phyloP scores from a whole-genome alignment of 2,113 vertebrate genomes.

The Struthio camelus region DNA sequence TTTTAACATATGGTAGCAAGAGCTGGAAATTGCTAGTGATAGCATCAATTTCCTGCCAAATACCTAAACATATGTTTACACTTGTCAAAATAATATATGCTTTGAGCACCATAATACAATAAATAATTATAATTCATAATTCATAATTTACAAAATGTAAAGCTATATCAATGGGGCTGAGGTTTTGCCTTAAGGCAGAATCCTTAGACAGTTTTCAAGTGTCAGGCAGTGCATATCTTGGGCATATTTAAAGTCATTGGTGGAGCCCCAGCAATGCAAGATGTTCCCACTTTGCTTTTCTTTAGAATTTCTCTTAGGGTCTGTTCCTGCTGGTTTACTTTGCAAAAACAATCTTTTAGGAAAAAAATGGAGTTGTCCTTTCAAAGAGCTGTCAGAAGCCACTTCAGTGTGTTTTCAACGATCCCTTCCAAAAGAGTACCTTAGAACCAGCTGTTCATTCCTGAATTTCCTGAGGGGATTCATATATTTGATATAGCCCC shows the following conservation, averaged over 20 bases:
- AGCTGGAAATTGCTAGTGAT: not conserved
- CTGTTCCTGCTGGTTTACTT: not conserved
- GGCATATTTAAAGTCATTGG: not conserved
- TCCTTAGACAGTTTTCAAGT: not conserved
- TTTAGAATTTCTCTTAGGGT: not conserved
- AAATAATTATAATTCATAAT: not conserved
- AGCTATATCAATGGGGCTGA: not conserved
- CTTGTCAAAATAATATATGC: not conserved
- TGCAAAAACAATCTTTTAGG: not conserved
- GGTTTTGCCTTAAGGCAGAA: not conserved
- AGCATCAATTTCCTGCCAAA: not conserved
- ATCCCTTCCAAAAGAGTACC: not conserved
- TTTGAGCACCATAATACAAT: not conserved
- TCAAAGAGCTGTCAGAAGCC: not conserved
- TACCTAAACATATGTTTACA: not conserved
- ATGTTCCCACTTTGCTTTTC: not conserved
- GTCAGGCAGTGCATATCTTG: not conserved
- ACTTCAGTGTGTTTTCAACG: not conserved
- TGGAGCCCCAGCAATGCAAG: not conserved
- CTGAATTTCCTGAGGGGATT: constrained; percentile 11
- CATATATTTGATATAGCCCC: not conserved
- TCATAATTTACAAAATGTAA: not conserved
- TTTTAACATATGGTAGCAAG: not conserved
- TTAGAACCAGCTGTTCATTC: constrained; percentile 45
- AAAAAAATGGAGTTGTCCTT: not conserved